phyloP scores from a whole-genome alignment of 2,888 invertebrate genomes.

The Drosophila austrosaltans region DNA sequence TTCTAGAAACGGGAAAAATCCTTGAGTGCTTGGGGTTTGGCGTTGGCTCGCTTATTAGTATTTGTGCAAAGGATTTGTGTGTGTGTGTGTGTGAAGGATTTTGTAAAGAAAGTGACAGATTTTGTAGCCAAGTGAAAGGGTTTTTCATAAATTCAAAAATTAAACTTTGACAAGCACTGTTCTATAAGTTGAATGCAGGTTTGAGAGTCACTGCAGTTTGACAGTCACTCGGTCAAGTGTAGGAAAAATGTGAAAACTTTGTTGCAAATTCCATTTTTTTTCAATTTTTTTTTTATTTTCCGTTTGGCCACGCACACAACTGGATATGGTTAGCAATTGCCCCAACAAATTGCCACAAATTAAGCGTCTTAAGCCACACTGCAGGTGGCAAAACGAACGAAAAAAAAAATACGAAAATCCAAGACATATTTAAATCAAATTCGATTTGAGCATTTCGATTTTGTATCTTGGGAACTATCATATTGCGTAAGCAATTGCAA shows the following conservation, averaged over 20 bases:
- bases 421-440: constrained; percentile 54
- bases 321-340: constrained; percentile 30
- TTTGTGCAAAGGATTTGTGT: constrained; percentile 42
- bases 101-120: constrained; percentile 10
- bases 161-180: not conserved
- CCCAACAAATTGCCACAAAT: constrained; percentile 69
- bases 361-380: constrained; percentile 43
- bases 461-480: constrained; percentile 51
- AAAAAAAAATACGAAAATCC: constrained; percentile 25
- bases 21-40: not conserved
- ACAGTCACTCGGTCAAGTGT: not conserved
- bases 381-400: constrained; percentile 60
- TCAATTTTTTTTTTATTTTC: not conserved
- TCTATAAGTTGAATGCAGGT: too few species aligned
- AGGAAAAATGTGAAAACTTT: too few species aligned
- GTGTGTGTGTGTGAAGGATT: constrained; percentile 24
- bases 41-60: constrained; percentile 37
- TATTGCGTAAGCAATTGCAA: constrained; percentile 54
- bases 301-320: not conserved
- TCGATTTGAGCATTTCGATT: constrained; percentile 58
- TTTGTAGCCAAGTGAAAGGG: constrained; percentile 7
- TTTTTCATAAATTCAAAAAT: not conserved
- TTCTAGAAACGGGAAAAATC: constrained; percentile 5
- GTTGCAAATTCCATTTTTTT: not conserved
- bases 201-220: not conserved